Evolutionary conservation across 2,113 vertebrate genomes (phyloP), one percentile per base, ranked within the genome.

Genomic region (Cyprinodon brontotheroides): DNA sequence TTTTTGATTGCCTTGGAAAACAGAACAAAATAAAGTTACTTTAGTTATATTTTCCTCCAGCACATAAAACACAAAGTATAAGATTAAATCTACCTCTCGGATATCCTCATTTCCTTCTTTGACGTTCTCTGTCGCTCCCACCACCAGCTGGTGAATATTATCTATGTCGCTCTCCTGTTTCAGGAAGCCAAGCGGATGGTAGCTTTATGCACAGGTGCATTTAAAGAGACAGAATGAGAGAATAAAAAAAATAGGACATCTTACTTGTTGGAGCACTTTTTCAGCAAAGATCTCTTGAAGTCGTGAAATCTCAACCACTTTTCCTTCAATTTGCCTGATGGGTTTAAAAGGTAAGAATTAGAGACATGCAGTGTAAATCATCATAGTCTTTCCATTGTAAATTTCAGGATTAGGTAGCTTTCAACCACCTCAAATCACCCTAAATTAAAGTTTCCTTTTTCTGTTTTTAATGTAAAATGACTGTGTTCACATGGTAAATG

Each of bases 81-180:
- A 37, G 4, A 1, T n/a, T 11, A n/a, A 5, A 38, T 65, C 40
- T 15, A 45, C 98, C 97, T 99, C 98, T 91, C 98, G 89, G 75
- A 99, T 99, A 71, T 99, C 98, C 85, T 99, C 98, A 0, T 99
- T 99, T 75, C 98, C 98, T 90, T 98, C 98, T 93, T 99, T 99
- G 81, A 99, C 98, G 3, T 98, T 97, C 86, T 99, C 98, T 0
- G 98, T 99, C 11, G 98, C 95, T 17, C 98, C 98, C 1, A 99
- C 98, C 0, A 99, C 98, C 29, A 99, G 84, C 68, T 98, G 96
- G 87, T 99, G 97, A 69, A 99, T 98, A 73, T 74, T 96, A 84
- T 98, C 97, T 29, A 99, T 98, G 72, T 99, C 98, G 0, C 95
- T 92, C 89, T 99, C 97, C 98, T 99, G 87, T 62, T 82, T 76